Conservation (phyloP, 2,888 invertebrate species). For the Leptothorax acervorum region DNA sequence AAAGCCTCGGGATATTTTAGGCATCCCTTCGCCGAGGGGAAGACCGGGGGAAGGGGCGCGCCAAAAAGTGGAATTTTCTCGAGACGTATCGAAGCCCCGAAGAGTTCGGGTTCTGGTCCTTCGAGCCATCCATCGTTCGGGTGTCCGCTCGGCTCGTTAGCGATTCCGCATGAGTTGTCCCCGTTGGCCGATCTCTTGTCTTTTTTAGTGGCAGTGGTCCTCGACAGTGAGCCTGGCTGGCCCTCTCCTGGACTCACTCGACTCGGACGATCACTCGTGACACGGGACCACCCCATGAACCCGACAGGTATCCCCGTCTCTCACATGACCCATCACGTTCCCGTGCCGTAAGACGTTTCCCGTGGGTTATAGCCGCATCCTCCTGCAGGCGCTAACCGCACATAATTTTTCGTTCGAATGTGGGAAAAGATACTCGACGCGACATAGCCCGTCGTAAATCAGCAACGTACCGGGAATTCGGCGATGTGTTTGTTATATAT, state of each 20-base stretch:
- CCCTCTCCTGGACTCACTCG: slow-evolving; percentile 60
- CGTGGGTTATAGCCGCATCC: slow-evolving; percentile 61
- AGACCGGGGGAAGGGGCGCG: slow-evolving; percentile 6
- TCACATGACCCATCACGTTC: slow-evolving; percentile 80
- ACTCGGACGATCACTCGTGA: slow-evolving; percentile 74
- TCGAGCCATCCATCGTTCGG: slow-evolving; percentile 82
- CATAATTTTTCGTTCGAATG: slow-evolving; percentile 72
- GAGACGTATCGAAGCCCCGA: slow-evolving; percentile 62
- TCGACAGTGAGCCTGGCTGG: slow-evolving; percentile 56
- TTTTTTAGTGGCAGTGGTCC: slow-evolving; percentile 73
- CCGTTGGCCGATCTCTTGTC: slow-evolving; percentile 75
- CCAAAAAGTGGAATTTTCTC: slow-evolving; percentile 69
- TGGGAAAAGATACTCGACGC: slow-evolving; percentile 60
- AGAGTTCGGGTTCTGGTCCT: slow-evolving; percentile 57
- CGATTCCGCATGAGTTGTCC: slow-evolving; percentile 82
- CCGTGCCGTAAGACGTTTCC: slow-evolving; percentile 64
- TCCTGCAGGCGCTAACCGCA: slow-evolving; percentile 75
- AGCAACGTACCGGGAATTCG: slow-evolving; percentile 30
- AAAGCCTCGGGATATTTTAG: slow-evolving; percentile 22
- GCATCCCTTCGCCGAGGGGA: background rate
- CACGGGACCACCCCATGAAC: slow-evolving; percentile 82
- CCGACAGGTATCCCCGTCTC: slow-evolving; percentile 82
- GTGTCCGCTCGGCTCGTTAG: slow-evolving; percentile 82
- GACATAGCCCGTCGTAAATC: slow-evolving; percentile 36
- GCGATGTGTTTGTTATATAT: slow-evolving; percentile 7